Evolutionary conservation across 30 jellyfish, hydroid and myxozoan species (phyloP).

Genomic region (Mastigias papua): DNA sequence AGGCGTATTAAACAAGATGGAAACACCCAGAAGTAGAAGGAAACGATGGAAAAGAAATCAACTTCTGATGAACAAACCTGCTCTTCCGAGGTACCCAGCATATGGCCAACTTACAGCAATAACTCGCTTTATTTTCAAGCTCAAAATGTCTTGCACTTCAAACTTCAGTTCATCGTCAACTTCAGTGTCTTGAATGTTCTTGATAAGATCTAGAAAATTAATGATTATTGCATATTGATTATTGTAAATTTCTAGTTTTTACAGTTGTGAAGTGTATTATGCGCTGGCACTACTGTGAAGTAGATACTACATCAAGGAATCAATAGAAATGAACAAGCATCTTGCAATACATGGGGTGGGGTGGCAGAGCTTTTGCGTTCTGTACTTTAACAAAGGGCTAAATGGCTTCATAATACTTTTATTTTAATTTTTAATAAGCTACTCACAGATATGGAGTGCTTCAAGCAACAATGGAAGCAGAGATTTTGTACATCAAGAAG

Average conservation of each 20-base stretch:
- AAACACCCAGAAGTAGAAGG: not conserved
- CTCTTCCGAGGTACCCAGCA: conserved; percentile 64
- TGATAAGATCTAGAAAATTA: conserved; percentile 29
- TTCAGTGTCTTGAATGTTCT: conserved; percentile 14
- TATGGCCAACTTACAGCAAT: conserved; percentile 69
- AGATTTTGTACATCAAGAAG: too few species aligned
- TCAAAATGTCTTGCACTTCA: conserved; percentile 28
- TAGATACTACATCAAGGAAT: too few species aligned
- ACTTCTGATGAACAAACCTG: conserved; percentile 3
- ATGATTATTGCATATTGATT: too few species aligned
- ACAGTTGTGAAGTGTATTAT: too few species aligned
- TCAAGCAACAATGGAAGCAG: not conserved
- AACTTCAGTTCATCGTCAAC: conserved; percentile 11
- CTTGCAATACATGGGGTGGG: too few species aligned
- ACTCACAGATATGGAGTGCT: too few species aligned
- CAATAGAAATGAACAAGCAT: too few species aligned
- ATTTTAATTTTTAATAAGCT: too few species aligned
- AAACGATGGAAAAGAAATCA: not conserved
- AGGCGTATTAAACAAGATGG: not conserved
- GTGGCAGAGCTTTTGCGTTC: too few species aligned
- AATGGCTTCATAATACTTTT: too few species aligned
- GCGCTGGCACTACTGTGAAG: not conserved
- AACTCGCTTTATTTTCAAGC: conserved; percentile 30
- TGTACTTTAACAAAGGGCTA: too few species aligned
- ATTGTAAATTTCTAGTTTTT: too few species aligned